Percentiles rank a stretch among this genome's conserved stretches.
Conservation (phyloP, 2,888 invertebrate genomes). For the Tupiocoris notatus region DNA sequence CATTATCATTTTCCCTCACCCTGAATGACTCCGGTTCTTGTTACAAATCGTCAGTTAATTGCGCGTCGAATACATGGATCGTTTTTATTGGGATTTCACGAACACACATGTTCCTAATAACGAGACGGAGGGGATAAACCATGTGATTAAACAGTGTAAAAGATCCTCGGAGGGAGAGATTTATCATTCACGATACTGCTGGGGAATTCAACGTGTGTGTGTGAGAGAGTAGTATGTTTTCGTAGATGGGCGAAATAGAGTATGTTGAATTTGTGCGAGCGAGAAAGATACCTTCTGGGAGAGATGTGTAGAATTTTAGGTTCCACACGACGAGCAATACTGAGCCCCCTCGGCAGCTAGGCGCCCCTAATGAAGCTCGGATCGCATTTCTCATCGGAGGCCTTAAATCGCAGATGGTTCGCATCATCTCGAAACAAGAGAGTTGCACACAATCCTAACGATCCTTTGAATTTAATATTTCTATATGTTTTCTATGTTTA, state of each 20-base stretch:
- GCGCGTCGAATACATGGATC: not conserved
- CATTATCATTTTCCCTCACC: too few species aligned
- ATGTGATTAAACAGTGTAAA: not conserved
- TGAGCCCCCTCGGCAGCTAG: not conserved
- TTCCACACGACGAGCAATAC: not conserved
- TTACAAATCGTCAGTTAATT: constrained; percentile 5
- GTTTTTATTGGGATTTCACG: not conserved
- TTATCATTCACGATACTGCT: not conserved
- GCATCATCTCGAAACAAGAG: not conserved
- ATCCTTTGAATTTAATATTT: too few species aligned
- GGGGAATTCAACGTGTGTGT: not conserved
- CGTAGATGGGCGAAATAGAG: not conserved
- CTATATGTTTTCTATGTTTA: too few species aligned
- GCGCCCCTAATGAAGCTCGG: not conserved
- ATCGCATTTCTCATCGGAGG: constrained; percentile 38
- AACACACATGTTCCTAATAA: not conserved
- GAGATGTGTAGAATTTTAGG: not conserved
- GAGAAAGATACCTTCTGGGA: not conserved
- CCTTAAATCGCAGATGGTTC: constrained; percentile 39
- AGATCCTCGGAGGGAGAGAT: not conserved
- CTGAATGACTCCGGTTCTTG: not conserved
- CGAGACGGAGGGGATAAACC: not conserved
- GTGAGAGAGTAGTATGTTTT: not conserved
- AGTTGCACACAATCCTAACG: not conserved
- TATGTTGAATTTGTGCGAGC: not conserved